phyloP scores from a whole-genome alignment of 2,113 vertebrate species.

The Ploceus nigricollis region DNA sequence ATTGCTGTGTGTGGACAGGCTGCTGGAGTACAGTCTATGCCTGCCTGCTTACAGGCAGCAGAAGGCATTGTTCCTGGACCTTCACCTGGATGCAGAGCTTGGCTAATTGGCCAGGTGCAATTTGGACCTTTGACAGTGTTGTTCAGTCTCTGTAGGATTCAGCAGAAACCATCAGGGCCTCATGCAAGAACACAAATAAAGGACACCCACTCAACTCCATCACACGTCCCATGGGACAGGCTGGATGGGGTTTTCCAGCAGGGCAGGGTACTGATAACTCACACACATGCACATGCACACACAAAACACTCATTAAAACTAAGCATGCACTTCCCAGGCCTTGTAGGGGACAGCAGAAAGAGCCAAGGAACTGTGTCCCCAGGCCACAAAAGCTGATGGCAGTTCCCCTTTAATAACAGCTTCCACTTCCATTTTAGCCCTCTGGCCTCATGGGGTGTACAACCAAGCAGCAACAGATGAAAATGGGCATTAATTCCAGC shows the following conservation, averaged over 20 bases:
- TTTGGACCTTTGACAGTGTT: not conserved
- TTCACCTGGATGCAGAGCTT: not conserved
- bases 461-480: not conserved
- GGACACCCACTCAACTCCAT: not conserved
- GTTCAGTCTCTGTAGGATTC: not conserved
- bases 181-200: not conserved
- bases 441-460: not conserved
- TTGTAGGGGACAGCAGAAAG: not conserved
- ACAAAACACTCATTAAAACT: not conserved
- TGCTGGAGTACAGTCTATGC: not conserved
- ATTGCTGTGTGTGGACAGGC: not conserved
- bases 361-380: not conserved
- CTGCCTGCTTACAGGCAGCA: not conserved
- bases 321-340: not conserved
- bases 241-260: not conserved
- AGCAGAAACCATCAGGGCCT: not conserved
- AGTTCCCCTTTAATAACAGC: not conserved
- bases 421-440: not conserved
- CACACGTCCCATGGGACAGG: accelerated
- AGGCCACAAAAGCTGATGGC: not conserved
- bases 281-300: not conserved
- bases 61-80: not conserved
- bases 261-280: not conserved
- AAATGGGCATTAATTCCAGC: not conserved
- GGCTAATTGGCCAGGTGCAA: not conserved